These are phyloP conservation scores for Scarus forsteni DNA, from an alignment of 2,797 vertebrate species.

Conservation along the genomic window DNA sequence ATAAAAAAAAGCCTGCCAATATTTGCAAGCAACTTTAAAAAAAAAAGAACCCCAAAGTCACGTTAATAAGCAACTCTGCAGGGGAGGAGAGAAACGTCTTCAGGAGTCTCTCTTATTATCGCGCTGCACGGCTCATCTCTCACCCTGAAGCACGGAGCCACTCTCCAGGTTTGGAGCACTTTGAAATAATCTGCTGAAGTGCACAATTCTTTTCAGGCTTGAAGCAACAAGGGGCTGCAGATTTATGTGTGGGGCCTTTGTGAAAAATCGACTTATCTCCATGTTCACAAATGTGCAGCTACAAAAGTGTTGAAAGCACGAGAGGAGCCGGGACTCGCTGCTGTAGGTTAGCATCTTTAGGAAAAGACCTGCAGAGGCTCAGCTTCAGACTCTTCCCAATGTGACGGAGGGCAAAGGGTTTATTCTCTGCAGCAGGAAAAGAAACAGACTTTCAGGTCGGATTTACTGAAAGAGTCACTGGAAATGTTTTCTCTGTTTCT, in stretches of 20 bases:
- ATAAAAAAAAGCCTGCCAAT: no score
- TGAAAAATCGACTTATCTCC: slow-evolving; percentile 3
- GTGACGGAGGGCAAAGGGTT: no score
- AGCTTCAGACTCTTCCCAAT: no score
- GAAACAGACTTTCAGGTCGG: no score
- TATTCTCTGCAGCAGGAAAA: no score
- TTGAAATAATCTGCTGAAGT: slow-evolving; percentile 59
- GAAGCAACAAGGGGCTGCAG: not conserved
- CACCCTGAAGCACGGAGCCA: slow-evolving; percentile 40
- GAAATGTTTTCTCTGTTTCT: no score
- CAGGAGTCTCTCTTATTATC: slow-evolving; percentile 18
- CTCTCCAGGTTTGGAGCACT: slow-evolving; percentile 48
- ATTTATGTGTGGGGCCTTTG: not conserved
- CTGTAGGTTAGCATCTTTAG: not conserved
- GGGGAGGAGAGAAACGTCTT: slow-evolving; percentile 37
- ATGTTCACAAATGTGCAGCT: not conserved
- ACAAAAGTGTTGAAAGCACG: not conserved
- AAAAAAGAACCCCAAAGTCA: no score
- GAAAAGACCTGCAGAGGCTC: not conserved
- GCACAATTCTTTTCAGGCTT: slow-evolving; percentile 20
- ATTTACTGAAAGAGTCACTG: no score
- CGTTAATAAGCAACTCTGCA: no score
- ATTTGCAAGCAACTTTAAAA: no score
- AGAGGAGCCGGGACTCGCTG: not conserved
- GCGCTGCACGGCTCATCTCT: slow-evolving; percentile 20